These are phyloP conservation scores for Oxycera nigricornis DNA, from an alignment of 2,888 invertebrate species.

Conservation along the genomic window DNA sequence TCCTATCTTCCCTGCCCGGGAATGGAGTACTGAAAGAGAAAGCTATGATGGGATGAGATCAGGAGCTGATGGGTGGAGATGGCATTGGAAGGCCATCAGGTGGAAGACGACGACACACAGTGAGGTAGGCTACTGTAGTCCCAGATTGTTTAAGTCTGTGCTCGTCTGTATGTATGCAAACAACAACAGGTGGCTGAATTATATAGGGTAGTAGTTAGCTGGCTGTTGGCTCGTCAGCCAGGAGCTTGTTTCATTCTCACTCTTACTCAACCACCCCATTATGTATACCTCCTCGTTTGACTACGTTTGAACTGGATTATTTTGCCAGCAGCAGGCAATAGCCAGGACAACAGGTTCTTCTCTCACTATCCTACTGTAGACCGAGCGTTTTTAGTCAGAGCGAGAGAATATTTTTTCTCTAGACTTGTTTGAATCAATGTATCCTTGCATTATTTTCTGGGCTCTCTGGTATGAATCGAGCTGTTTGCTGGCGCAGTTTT, in stretches of 20 bases:
- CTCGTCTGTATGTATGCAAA: conserved; percentile 10
- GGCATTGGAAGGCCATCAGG: conserved; percentile 13
- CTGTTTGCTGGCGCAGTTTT: too few relatives aligned
- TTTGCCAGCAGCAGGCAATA: neutral
- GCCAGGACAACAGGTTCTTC: conserved; percentile 29
- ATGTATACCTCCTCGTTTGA: neutral
- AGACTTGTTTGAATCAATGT: too few relatives aligned
- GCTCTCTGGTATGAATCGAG: too few relatives aligned
- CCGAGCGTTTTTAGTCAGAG: neutral
- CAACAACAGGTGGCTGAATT: conserved; percentile 39
- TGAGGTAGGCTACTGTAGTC: neutral
- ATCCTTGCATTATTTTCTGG: too few relatives aligned
- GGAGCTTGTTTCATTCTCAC: neutral
- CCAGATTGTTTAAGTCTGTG: neutral
- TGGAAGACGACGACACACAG: neutral
- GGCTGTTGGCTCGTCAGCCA: neutral
- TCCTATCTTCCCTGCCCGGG: neutral
- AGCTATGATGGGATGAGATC: neutral
- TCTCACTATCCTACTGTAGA: neutral
- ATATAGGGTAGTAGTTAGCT: conserved; percentile 14
- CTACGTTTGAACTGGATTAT: neutral
- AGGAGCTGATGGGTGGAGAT: neutral
- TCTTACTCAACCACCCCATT: neutral
- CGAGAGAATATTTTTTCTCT: neutral
- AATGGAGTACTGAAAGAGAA: conserved; percentile 32